Conservation (phyloP, 2,888 invertebrate species). For the Erebia aethiops region DNA sequence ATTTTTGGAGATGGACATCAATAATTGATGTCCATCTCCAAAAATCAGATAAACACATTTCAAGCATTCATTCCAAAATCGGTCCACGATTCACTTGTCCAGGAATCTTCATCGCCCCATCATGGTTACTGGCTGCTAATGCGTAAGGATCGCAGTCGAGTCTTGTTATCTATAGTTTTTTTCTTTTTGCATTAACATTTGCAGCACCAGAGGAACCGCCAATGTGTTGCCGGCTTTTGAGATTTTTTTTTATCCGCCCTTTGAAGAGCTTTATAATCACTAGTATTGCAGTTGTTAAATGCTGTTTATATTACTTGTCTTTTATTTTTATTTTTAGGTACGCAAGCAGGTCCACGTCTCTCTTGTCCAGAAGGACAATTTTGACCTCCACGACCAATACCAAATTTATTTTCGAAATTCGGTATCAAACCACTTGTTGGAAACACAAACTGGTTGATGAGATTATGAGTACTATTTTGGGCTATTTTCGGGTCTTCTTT, state of each 20-base stretch:
- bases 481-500: not conserved
- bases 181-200: too few species aligned
- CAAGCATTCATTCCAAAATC: not conserved
- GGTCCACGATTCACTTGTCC: not conserved
- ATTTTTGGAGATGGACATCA: too few species aligned
- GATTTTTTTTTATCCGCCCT: too few species aligned
- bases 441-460: conserved; percentile 22
- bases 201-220: too few species aligned
- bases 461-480: not conserved
- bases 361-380: conserved; percentile 28
- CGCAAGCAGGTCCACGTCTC: conserved; percentile 30
- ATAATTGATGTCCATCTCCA: not conserved
- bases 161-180: too few species aligned
- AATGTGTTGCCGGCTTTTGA: too few species aligned
- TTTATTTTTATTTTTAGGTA: not conserved
- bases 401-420: conserved; percentile 20
- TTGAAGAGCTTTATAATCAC: too few species aligned
- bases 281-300: too few species aligned
- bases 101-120: not conserved
- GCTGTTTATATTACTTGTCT: not conserved
- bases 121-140: not conserved
- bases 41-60: not conserved
- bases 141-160: too few species aligned
- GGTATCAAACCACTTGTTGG: conserved; percentile 22
- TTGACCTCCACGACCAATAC: conserved; percentile 11